phyloP scores from a whole-genome alignment of 2,113 vertebrate species.

The Setophaga petechia region DNA sequence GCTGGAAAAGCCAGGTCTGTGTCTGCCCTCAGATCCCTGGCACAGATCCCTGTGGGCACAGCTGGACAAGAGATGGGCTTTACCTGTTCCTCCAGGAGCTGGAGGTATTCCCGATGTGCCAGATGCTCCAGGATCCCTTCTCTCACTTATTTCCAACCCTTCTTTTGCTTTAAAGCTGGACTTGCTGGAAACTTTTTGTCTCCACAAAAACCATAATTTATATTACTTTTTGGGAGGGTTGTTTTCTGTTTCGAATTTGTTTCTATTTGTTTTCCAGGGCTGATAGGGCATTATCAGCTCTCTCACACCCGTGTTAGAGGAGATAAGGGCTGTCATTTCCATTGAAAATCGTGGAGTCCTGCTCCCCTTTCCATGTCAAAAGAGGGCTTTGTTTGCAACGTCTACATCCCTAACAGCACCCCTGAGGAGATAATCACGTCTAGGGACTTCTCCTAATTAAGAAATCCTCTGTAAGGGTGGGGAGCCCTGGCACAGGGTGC shows the following conservation, averaged over 20 bases:
- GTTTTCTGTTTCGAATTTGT: not conserved
- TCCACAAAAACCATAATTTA: slow-evolving; percentile 22
- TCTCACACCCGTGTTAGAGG: not conserved
- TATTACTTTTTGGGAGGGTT: not conserved
- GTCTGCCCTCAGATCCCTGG: not conserved
- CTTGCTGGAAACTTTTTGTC: not conserved
- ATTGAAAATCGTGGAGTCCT: not conserved
- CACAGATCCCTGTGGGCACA: not conserved
- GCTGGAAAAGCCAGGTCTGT: not conserved
- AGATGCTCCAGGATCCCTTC: not conserved
- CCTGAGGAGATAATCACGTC: not conserved
- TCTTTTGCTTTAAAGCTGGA: not conserved
- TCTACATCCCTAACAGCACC: not conserved
- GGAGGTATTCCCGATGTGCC: not conserved
- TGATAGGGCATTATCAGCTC: not conserved
- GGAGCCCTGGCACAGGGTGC: not conserved
- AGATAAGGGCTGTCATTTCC: not conserved
- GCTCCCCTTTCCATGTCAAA: not conserved
- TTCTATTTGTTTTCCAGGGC: not conserved
- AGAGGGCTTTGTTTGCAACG: not conserved
- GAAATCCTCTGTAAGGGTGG: not conserved
- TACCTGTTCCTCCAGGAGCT: not conserved
- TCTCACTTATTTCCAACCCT: not conserved
- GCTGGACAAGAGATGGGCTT: not conserved
- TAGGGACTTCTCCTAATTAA: not conserved